Percentiles rank a stretch among this genome's conserved stretches.
phyloP scores from a whole-genome alignment of 2,888 invertebrate species.

The Pachliopta kotzebuea region DNA sequence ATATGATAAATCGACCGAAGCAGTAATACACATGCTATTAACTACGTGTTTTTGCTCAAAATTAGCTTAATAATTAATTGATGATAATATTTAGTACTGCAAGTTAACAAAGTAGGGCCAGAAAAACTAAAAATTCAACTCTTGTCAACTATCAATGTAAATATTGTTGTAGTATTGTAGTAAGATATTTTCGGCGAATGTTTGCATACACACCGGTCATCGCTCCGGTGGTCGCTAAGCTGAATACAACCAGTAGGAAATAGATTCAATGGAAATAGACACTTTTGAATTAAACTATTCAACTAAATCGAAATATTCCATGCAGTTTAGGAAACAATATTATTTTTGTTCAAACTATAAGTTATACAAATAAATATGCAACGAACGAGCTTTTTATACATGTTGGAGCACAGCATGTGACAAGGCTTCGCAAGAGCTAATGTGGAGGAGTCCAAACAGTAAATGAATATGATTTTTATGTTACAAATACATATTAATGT shows the following conservation, averaged over 20 bases:
- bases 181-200: constrained; percentile 38
- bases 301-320: constrained; percentile 1
- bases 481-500: background rate
- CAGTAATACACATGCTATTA: no score
- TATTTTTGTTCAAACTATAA: background rate
- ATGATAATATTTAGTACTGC: no score
- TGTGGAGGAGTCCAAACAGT: no score
- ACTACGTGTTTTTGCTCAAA: no score
- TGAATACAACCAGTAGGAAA: constrained; percentile 4
- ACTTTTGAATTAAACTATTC: constrained; percentile 4
- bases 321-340: background rate
- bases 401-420: no score
- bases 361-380: background rate
- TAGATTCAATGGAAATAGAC: constrained; percentile 29
- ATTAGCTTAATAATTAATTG: no score
- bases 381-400: no score
- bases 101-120: background rate
- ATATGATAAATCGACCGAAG: no score
- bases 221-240: constrained; percentile 39
- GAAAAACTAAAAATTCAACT: background rate
- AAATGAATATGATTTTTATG: no score
- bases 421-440: no score
- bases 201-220: constrained; percentile 47
- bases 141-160: background rate
- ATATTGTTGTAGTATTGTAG: constrained; percentile 4